Conservation (phyloP, 1,140 invertebrate genomes). For the Pogonomyrmex californicus region DNA sequence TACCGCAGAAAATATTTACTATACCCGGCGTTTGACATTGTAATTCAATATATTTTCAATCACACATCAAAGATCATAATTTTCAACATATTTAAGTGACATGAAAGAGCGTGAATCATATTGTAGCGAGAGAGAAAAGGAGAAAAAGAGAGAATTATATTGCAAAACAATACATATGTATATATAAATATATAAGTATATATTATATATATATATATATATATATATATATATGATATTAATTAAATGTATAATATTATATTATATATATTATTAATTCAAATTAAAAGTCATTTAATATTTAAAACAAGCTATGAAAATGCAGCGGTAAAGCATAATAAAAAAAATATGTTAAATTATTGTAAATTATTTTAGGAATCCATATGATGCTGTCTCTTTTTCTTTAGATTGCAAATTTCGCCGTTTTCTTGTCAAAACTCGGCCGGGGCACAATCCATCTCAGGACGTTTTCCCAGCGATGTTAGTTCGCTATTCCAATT, state of each 20-base stretch:
- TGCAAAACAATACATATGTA: not conserved
- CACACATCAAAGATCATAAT: not conserved
- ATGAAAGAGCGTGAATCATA: not conserved
- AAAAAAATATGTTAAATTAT: too few species aligned
- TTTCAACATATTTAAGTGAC: not conserved
- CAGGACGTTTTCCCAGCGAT: not conserved
- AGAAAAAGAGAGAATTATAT: not conserved
- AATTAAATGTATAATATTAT: too few species aligned
- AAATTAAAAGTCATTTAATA: too few species aligned
- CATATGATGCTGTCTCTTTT: not conserved
- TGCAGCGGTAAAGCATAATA: too few species aligned
- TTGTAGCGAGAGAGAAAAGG: not conserved
- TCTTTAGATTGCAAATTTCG: not conserved
- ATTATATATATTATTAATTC: too few species aligned
- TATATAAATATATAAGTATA: not conserved
- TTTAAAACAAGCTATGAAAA: too few species aligned
- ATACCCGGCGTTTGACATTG: not conserved
- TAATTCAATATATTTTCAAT: constrained; percentile 1
- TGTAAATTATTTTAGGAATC: not conserved
- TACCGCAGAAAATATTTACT: not conserved
- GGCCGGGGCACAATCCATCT: not conserved
- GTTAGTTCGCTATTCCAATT: constrained; percentile 35
- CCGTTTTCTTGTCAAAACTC: not conserved
- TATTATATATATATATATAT: too few species aligned
- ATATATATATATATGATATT: too few species aligned